Evolutionary conservation across 2,888 invertebrate genomes (phyloP), one percentile per base, ranked within the genome.

Genomic region (Seira ritae): DNA sequence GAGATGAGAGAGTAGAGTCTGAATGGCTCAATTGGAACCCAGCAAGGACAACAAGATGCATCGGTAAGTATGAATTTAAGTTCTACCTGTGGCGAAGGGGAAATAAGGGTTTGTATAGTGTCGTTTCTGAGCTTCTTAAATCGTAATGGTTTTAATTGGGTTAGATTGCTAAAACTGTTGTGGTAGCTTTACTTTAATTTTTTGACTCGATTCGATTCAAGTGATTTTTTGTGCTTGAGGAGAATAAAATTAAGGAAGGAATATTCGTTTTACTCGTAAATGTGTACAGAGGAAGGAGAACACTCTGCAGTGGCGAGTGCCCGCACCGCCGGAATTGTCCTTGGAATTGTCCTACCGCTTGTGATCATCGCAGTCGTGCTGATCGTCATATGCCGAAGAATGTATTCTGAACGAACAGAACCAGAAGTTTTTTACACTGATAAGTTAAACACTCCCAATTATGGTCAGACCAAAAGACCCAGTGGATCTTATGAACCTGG

Each of bases 291-390:
- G 87, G 86, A 84, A 23, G 89, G 88, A 17, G 89, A 89, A 72
- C 86, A 88, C 75, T 84, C 86, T 17, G 87, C 87, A 23, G 86
- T 87, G 62, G 76, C 88, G 67, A 84, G 84, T 75, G 87, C 85
- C n/a, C 83, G 80, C 78, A 95, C 96, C 3, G 93, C 95, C 90
- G 96, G 95, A 87, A 94, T 96, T 91, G 93, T 96, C 88, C 92
- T 95, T 86, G 94, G 94, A 50, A 93, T 96, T 85, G 92, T 97
- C 91, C 91, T 96, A 89, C 96, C 96, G 22, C 92, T 96, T 87
- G 89, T 95, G 67, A 91, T 96, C 66, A 83, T 88, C 24, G 85
- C 72, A n/a, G 72, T 80, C 31, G 71, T 84, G 69, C 23, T 89
- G 8, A 67, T 87, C 65, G 12, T 76, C 23, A 86, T 50, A 55